Evolutionary conservation across 1,140 invertebrate genomes (phyloP), one percentile per base, ranked within the genome.

Genomic region (Ceratina australensis): DNA sequence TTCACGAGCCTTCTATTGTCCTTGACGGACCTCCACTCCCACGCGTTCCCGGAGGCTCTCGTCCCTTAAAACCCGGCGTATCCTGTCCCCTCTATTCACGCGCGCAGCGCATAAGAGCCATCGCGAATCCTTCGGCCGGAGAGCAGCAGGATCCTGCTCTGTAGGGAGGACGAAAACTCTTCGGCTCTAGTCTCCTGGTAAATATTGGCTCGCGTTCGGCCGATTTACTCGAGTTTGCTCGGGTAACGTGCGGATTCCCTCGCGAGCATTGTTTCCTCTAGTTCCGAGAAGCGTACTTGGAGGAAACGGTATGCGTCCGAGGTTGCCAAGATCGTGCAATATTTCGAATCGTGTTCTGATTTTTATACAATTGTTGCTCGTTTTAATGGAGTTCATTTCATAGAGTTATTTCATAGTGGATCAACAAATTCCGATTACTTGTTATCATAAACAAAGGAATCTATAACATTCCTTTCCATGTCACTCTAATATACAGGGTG

Each of bases 1-100:
- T 71, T 81, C 82, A 78, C 85, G 82, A 87, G 86, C 86, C 83
- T 87, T 91, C 87, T 87, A 90, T 90, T 91, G 90, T 91, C 89
- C 88, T 90, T 86, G 81, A 74, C 80, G 81, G 83, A 79, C 84
- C 83, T 87, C 78, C 78, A 78, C 80, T 79, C 86, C 81, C 79
- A 79, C 85, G 78, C 85, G 66, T 83, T 77, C 81, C 81, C 26
- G 68, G 69, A 81, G 61, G 71, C 75, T 68, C 47, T 63, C 79
- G 78, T 78, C 79, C 72, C 79, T 42, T 72, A 81, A 78, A 80
- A 77, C 54, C 61, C 28, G 24, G 33, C 50, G 65, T 67, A 33
- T 67, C 80, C 59, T 80, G 71, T 71, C 47, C 63, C 72, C 42
- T 56, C 78, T 60, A 50, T 42, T 24, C 33, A 59, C 4, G 20